Evolutionary conservation across 2,113 vertebrate species (phyloP).

Genomic region (Platysteira castanea): DNA sequence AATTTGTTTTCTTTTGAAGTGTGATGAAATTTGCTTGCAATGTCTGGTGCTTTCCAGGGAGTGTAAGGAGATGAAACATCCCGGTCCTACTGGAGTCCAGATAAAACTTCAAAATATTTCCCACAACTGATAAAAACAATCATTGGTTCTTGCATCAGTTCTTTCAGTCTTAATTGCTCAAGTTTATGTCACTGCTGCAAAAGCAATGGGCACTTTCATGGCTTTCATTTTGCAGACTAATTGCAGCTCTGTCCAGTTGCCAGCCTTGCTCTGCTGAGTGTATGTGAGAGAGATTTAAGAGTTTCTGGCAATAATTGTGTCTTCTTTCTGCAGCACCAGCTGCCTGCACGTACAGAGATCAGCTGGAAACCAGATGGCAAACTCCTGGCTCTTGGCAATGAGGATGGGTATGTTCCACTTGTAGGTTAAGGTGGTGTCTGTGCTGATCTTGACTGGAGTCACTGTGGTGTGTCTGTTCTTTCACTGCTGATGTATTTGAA

Average conservation of each 20-base stretch:
- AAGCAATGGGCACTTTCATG: neutral
- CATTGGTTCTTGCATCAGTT: neutral
- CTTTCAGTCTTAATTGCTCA: neutral
- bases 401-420: constrained; percentile 87
- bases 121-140: neutral
- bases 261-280: neutral
- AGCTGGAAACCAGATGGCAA: constrained; percentile 93
- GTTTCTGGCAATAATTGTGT: neutral
- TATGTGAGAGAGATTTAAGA: neutral
- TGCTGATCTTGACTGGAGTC: neutral
- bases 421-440: neutral
- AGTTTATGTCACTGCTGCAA: neutral
- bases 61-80: neutral
- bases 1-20: neutral
- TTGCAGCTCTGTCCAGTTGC: neutral
- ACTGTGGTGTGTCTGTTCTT: neutral
- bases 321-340: constrained; percentile 83
- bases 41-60: neutral
- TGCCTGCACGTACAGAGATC: constrained; percentile 90
- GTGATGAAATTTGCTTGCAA: neutral
- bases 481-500: neutral
- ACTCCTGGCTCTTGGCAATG: constrained; percentile 91
- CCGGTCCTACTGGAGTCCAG: neutral
- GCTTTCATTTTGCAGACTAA: neutral
- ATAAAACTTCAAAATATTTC: neutral